phyloP scores from a whole-genome alignment of 2,113 vertebrate genomes.

The Fulmarus glacialis region DNA sequence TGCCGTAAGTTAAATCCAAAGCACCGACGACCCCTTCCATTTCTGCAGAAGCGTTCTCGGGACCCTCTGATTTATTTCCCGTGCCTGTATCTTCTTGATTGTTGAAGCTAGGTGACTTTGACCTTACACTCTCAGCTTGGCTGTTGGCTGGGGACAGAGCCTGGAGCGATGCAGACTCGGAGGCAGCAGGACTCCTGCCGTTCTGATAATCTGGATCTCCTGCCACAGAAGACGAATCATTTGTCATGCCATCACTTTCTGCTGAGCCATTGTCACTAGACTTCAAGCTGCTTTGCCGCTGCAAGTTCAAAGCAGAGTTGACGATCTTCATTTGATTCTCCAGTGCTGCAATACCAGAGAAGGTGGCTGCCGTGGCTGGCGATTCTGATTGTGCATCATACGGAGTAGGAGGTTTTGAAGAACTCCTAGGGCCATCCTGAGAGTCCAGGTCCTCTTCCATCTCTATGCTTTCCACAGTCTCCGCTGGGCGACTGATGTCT shows the following conservation, averaged over 20 bases:
- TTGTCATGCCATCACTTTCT: constrained; percentile 85
- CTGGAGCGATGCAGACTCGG: constrained; percentile 79
- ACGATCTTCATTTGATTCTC: constrained; percentile 84
- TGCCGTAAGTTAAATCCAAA: constrained; percentile 89
- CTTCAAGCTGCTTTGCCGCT: constrained; percentile 86
- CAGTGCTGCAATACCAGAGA: constrained; percentile 73
- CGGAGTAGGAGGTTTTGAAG: constrained; percentile 47
- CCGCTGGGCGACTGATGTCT: constrained; percentile 57
- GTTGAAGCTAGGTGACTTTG: constrained; percentile 81
- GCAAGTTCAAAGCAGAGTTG: constrained; percentile 78
- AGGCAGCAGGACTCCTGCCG: constrained; percentile 82
- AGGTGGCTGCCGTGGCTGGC: constrained; percentile 22
- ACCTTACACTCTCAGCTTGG: constrained; percentile 75
- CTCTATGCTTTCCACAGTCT: constrained; percentile 73
- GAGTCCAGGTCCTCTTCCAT: constrained; percentile 75
- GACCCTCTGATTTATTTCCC: constrained; percentile 68
- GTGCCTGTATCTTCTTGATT: constrained; percentile 66
- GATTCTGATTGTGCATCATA: constrained; percentile 67
- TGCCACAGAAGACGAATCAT: constrained; percentile 75
- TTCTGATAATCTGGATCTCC: constrained; percentile 86
- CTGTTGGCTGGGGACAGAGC: constrained; percentile 85
- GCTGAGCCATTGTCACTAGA: constrained; percentile 77
- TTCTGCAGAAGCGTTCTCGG: constrained; percentile 69
- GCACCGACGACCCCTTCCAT: constrained; percentile 84
- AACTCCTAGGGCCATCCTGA: constrained; percentile 71